Conservation (phyloP, 2,113 vertebrate genomes). For the Caranx melampygus region DNA sequence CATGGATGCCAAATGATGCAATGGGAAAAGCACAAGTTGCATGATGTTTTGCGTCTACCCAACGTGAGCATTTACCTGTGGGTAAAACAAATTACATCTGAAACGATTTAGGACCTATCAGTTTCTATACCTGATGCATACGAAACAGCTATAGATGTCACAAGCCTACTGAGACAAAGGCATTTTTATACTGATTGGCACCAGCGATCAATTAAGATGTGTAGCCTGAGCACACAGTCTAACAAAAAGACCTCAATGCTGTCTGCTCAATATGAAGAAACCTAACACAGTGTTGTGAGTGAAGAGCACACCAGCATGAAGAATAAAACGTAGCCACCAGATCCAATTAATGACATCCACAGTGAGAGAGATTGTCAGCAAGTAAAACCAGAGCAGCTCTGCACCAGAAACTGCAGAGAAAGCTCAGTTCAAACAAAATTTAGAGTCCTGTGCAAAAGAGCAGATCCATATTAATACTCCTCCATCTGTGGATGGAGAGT, state of each 20-base stretch:
- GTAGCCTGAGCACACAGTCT: not conserved
- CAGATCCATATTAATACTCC: not conserved
- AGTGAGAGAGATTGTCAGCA: not conserved
- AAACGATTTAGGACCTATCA: not conserved
- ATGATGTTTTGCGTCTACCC: conserved; percentile 16
- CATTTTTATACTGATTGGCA: not conserved
- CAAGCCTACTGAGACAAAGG: not conserved
- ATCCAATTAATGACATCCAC: not conserved
- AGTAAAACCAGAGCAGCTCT: not conserved
- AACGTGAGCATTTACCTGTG: conserved; percentile 6
- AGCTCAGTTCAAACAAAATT: not conserved
- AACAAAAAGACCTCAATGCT: not conserved
- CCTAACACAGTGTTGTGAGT: not conserved
- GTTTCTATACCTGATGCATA: conserved; percentile 11
- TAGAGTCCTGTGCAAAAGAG: not conserved
- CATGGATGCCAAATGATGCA: conserved; percentile 45
- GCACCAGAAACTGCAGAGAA: not conserved
- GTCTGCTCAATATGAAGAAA: too few species aligned
- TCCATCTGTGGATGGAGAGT: not conserved
- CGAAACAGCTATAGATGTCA: conserved; percentile 7
- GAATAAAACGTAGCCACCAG: conserved; percentile 3
- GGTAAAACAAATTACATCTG: not conserved
- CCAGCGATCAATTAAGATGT: not conserved
- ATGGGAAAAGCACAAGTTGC: conserved; percentile 36
- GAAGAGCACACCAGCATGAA: not conserved